These are phyloP conservation scores for Iselma pallidipennis DNA, from an alignment of 2,888 invertebrate genomes.

Conservation along the genomic window DNA sequence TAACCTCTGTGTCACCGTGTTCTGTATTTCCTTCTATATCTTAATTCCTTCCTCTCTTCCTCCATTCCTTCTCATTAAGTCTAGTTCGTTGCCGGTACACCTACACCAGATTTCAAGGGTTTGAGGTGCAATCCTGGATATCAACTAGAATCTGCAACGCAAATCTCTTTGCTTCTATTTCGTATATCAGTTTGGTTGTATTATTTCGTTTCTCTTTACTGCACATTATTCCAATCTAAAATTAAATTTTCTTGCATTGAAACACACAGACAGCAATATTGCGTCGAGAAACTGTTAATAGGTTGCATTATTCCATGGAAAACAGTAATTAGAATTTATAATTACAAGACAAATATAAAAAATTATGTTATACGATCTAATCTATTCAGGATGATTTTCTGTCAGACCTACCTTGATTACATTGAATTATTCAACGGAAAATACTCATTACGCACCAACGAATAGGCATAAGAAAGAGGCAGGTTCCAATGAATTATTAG, in stretches of 20 bases:
- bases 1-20: conserved; percentile 45
- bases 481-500: conserved; percentile 3
- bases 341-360: not conserved
- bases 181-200: conserved; percentile 7
- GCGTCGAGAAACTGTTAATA: too few relatives aligned
- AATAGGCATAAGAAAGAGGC: not conserved
- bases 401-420: not conserved
- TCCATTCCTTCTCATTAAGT: conserved; percentile 52
- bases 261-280: not conserved
- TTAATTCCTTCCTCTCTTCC: conserved; percentile 49
- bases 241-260: not conserved
- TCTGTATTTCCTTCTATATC: conserved; percentile 49
- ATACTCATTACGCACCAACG: not conserved
- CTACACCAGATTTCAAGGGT: conserved; percentile 10
- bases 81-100: conserved; percentile 37
- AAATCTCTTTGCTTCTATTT: conserved; percentile 21
- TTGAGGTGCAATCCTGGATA: conserved; percentile 24
- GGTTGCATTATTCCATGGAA: not conserved
- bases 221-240: conserved; percentile 8
- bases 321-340: not conserved
- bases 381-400: not conserved
- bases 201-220: conserved; percentile 11
- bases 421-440: conserved; percentile 5
- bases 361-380: not conserved
- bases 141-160: conserved; percentile 33